Evolutionary conservation across 2,797 vertebrate species (phyloP).

Genomic region (Gymnodraco acuticeps): DNA sequence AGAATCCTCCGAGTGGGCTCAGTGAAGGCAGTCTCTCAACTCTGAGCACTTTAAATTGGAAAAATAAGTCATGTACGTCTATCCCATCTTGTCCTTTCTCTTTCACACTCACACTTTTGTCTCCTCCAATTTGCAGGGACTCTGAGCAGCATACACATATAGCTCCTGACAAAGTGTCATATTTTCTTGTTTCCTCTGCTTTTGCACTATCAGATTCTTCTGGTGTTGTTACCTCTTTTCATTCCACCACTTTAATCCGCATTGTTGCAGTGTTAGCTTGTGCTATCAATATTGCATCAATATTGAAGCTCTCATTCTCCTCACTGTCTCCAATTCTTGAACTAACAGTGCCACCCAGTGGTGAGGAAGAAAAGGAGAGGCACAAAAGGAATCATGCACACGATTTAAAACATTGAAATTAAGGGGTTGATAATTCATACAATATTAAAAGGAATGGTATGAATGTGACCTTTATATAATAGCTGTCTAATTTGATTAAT

Average conservation of each 20-base stretch:
- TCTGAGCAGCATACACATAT: constrained; percentile 21
- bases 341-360: constrained; percentile 61
- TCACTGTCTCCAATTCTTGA: constrained; percentile 8
- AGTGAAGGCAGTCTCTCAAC: constrained; percentile 5
- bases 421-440: not conserved
- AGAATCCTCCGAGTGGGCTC: constrained; percentile 21
- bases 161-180: constrained; percentile 44
- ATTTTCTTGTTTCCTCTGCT: constrained; percentile 44
- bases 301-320: constrained; percentile 11
- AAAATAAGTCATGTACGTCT: not conserved
- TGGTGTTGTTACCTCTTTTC: constrained; percentile 20
- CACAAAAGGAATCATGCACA: not conserved
- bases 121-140: constrained; percentile 49
- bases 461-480: constrained; percentile 9
- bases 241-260: constrained; percentile 48
- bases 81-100: not conserved
- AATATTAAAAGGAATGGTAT: not conserved
- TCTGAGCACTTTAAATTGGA: constrained; percentile 24
- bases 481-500: constrained; percentile 8
- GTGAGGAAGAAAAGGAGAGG: not conserved
- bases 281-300: constrained; percentile 50
- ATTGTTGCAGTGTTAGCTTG: constrained; percentile 38
- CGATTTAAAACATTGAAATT: not conserved
- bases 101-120: constrained; percentile 26
- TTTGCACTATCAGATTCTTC: constrained; percentile 33